Base-by-base conservation (phyloP, 2,113 vertebrate species). In the Lampris incognitus region DNA sequence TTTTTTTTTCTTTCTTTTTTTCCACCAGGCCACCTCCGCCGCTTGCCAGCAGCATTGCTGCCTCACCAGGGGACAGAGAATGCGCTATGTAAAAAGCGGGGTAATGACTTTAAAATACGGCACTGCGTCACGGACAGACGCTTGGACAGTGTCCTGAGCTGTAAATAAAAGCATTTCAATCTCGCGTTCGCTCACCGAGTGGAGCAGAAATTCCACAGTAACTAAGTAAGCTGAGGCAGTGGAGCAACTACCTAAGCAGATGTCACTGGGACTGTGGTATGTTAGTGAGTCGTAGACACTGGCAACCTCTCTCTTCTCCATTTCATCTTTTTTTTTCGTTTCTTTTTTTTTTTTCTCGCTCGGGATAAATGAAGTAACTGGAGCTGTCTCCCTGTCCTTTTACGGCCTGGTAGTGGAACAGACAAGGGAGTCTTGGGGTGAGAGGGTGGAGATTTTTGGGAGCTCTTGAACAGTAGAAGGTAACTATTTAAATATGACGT, bases 111-210 rank as follows among this genome's bases (percentile, higher is more conserved):
- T 89, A 83, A 91, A 92, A 90, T 64, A 39, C 76, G 88, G 84
- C 51, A 86, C 74, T 78, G 71, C 69, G 69, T 89, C 86, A 89
- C 70, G 74, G 85, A 88, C 81, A 85, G 88, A 70, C 74, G 49
- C 42, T 88, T 92, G 90, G 90, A 92, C 78, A 66, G 51, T 46
- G 58, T 88, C 84, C 82, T 49, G 66, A 88, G 89, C 69, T 91
- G 89, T 91, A 90, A 93, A 93, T 91, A 92, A 90, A 91, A 91
- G 91, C 87, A 88, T 91, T 92, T 88, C 70, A 89, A 91, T 91
- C 84, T 86, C 57, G 82, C 79, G 46, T 86, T 86, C 76, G 59
- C 88, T 88, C 87, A 63, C 56, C 3, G 49, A 73, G 67, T 82
- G 44, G 69, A 79, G 72, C 50, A 90, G 73, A 88, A 91, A 94